Conservation (phyloP, 1,140 invertebrate species). For the Macrosteles quadrilineatus region DNA sequence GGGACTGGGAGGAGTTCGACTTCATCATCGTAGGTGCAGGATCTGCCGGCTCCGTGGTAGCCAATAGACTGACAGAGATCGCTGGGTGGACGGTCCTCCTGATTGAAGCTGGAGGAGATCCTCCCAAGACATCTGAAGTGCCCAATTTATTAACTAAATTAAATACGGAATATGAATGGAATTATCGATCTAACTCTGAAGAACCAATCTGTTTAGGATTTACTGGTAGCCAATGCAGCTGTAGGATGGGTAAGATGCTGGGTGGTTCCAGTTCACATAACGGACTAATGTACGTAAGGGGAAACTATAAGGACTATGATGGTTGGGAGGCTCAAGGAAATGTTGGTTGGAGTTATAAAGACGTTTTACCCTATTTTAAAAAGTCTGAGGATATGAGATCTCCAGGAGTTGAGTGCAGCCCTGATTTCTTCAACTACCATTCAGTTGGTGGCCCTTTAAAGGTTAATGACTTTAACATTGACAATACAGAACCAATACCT, state of each 20-base stretch:
- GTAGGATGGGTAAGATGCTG: conserved; percentile 51
- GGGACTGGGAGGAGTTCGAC: no score
- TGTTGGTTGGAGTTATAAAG: conserved; percentile 67
- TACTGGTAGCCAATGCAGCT: no score
- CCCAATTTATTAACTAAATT: no score
- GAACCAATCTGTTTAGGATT: no score
- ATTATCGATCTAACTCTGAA: no score
- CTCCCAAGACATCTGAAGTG: no score
- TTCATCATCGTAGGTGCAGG: no score
- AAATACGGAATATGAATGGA: no score
- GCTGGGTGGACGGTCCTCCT: no score
- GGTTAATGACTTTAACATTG: neutral
- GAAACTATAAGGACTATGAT: conserved; percentile 67
- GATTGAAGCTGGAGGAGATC: no score
- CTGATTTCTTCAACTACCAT: neutral
- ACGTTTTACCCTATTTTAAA: conserved; percentile 78
- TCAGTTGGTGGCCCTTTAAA: neutral
- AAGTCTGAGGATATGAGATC: conserved; percentile 80
- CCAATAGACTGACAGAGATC: no score
- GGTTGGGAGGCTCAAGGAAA: conserved; percentile 68
- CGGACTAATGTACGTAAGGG: conserved; percentile 66
- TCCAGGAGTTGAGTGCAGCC: neutral
- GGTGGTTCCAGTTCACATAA: conserved; percentile 65
- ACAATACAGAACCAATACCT: neutral
- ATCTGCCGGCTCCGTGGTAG: no score